phyloP scores from a whole-genome alignment of 2,113 vertebrate species.

The Anser brachyrhynchus region DNA sequence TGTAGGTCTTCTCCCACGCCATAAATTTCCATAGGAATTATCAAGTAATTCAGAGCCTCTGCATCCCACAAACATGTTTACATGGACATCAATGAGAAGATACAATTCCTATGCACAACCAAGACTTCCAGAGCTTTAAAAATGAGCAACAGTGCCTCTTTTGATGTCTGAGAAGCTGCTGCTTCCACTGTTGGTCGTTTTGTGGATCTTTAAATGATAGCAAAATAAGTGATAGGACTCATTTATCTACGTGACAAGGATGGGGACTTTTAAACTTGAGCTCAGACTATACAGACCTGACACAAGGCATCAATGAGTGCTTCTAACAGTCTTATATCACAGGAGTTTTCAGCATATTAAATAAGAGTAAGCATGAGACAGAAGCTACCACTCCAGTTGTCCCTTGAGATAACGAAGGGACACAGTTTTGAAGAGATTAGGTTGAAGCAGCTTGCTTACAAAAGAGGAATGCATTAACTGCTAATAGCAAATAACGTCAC shows the following conservation, averaged over 20 bases:
- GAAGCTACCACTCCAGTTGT: neutral
- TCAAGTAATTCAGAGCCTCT: neutral
- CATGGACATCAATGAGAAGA: neutral
- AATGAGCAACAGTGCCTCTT: neutral
- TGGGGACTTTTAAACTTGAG: neutral
- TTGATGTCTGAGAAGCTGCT: neutral
- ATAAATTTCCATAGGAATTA: neutral
- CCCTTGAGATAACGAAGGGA: neutral
- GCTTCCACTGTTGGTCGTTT: neutral
- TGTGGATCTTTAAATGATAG: neutral
- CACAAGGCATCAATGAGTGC: neutral
- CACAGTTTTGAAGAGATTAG: neutral
- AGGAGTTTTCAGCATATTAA: neutral
- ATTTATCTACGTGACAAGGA: neutral
- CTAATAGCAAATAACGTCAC: neutral
- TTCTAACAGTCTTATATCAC: neutral
- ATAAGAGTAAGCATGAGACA: neutral
- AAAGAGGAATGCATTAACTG: neutral
- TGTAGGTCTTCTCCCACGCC: neutral
- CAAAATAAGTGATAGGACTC: neutral
- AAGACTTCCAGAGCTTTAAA: neutral
- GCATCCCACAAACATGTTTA: neutral
- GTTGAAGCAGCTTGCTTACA: neutral
- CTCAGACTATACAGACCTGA: neutral
- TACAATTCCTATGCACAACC: neutral